Evolutionary conservation across 2,797 vertebrate genomes (phyloP).

Genomic region (Sebastes oblongus): DNA sequence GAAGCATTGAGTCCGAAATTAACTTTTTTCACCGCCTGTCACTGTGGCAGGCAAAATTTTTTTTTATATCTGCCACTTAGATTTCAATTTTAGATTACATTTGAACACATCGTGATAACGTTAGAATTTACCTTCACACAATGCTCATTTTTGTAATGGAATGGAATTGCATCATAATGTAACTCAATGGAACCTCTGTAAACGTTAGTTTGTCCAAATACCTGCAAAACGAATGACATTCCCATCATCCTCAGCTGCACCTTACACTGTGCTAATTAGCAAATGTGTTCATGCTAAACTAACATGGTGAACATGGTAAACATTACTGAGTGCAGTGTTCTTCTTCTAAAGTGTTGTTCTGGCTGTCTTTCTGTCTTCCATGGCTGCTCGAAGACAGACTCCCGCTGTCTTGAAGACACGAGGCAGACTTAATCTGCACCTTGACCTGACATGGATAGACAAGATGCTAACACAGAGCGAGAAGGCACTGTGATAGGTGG

Average conservation of each 20-base stretch:
- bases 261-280: background rate
- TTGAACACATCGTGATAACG: too few relatives aligned
- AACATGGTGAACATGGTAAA: background rate
- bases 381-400: conserved; percentile 16
- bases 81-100: too few relatives aligned
- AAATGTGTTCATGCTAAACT: background rate
- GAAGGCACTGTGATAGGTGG: conserved; percentile 9
- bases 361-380: conserved; percentile 17
- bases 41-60: too few relatives aligned
- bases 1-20: too few relatives aligned
- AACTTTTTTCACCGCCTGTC: too few relatives aligned
- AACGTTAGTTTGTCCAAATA: background rate
- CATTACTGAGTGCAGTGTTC: background rate
- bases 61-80: too few relatives aligned
- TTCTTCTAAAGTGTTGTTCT: background rate
- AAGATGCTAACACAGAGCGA: conserved; percentile 38
- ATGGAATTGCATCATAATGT: too few relatives aligned
- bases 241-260: background rate
- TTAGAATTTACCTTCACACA: too few relatives aligned
- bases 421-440: conserved; percentile 47
- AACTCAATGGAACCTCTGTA: too few relatives aligned
- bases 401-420: conserved; percentile 37
- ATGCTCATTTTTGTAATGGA: too few relatives aligned
- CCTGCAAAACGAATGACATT: background rate
- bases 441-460: conserved; percentile 55